phyloP scores from a whole-genome alignment of 1,140 invertebrate genomes.

The honey bee (Apis mellifera) region Amel_HAv3.1 CM009937.2:12076501-12077000 shows the following conservation, averaged over 20 bases:
- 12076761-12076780: slow-evolving; percentile 55
- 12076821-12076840: slow-evolving; percentile 75
- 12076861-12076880: slow-evolving; percentile 78
- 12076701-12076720: slow-evolving; percentile 43
- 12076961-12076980: slow-evolving; percentile 49
- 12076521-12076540: not conserved
- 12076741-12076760: slow-evolving; percentile 40
- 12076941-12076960: slow-evolving; percentile 38
- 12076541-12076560: not conserved
- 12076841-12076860: slow-evolving; percentile 80
- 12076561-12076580: not conserved
- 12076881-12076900: slow-evolving; percentile 75
- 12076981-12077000: slow-evolving; percentile 38
- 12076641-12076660: slow-evolving; percentile 8
- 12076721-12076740: slow-evolving; percentile 39
- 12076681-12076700: slow-evolving; percentile 24
- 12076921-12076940: slow-evolving; percentile 64
- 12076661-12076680: slow-evolving; percentile 7
- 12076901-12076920: slow-evolving; percentile 69
- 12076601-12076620: not conserved
- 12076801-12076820: slow-evolving; percentile 67
- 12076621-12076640: slow-evolving; percentile 12
- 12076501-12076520: not conserved
- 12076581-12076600: not conserved
- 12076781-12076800: slow-evolving; percentile 60